phyloP scores from a whole-genome alignment of 1,140 invertebrate species.

The Ceratosolen solmsi region DNA sequence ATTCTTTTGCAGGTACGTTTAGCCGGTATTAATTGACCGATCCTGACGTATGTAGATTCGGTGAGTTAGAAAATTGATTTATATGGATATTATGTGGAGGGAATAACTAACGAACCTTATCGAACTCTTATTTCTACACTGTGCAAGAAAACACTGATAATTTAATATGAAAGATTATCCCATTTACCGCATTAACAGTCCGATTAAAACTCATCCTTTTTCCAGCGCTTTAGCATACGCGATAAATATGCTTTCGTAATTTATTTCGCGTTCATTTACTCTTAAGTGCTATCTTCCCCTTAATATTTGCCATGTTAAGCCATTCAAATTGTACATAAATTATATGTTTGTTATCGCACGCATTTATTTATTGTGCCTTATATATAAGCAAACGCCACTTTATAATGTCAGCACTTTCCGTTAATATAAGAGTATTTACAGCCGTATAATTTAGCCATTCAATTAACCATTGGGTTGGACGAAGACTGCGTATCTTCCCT shows the following conservation, averaged over 20 bases:
- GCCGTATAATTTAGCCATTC: too few relatives aligned
- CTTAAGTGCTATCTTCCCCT: neutral
- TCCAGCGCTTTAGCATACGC: neutral
- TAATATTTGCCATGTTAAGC: neutral
- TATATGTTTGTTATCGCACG: neutral
- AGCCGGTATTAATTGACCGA: slow-evolving; percentile 35
- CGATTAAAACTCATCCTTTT: neutral
- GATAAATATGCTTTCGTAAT: neutral
- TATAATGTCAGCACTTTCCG: neutral
- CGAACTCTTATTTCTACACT: neutral
- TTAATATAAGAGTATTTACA: neutral
- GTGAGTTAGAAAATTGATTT: slow-evolving; percentile 45
- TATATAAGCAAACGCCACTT: neutral
- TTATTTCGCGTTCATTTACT: neutral
- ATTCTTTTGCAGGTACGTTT: slow-evolving; percentile 37
- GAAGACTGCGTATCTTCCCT: too few relatives aligned
- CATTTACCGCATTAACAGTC: neutral
- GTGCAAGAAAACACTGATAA: neutral
- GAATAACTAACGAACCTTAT: neutral
- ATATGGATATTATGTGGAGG: slow-evolving; percentile 27
- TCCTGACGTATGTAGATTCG: slow-evolving; percentile 28
- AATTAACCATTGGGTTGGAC: too few relatives aligned
- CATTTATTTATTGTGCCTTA: neutral
- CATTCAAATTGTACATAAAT: neutral
- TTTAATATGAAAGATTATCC: slow-evolving; percentile 20